phyloP scores from a whole-genome alignment of 2,888 invertebrate genomes.

The Cepaea hortensis region DNA sequence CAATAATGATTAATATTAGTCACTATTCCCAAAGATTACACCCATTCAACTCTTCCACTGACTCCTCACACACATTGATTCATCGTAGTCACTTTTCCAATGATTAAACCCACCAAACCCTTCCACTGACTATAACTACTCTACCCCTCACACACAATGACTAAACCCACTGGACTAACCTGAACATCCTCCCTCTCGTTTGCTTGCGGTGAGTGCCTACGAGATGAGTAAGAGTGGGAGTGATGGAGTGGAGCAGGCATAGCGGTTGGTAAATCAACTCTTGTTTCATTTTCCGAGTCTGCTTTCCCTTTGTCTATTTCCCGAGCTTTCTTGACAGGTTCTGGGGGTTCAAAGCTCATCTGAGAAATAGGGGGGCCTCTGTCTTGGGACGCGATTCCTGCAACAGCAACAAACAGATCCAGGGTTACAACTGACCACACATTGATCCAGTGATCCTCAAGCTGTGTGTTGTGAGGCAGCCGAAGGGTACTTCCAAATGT shows the following conservation, averaged over 20 bases:
- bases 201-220: slow-evolving; percentile 21
- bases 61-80: neutral
- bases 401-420: neutral
- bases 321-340: slow-evolving; percentile 54
- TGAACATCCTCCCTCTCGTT: slow-evolving; percentile 36
- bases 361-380: slow-evolving; percentile 64
- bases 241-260: slow-evolving; percentile 43
- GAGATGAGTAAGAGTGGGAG: slow-evolving; percentile 41
- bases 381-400: slow-evolving; percentile 65
- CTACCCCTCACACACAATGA: neutral
- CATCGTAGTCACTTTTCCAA: neutral
- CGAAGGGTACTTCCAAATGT: too few relatives aligned
- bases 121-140: neutral
- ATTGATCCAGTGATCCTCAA: too few relatives aligned
- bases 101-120: neutral
- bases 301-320: slow-evolving; percentile 15
- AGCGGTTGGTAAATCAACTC: slow-evolving; percentile 1
- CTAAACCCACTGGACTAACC: slow-evolving; percentile 7
- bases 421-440: too few relatives aligned
- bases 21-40: too few relatives aligned
- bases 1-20: too few relatives aligned
- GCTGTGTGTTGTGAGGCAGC: too few relatives aligned
- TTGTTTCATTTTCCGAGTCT: slow-evolving; percentile 12
- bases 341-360: slow-evolving; percentile 62
- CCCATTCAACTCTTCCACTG: too few relatives aligned